These are phyloP conservation scores for Pandemis cinnamomeana DNA, from an alignment of 2,888 invertebrate species.

Conservation along the genomic window DNA sequence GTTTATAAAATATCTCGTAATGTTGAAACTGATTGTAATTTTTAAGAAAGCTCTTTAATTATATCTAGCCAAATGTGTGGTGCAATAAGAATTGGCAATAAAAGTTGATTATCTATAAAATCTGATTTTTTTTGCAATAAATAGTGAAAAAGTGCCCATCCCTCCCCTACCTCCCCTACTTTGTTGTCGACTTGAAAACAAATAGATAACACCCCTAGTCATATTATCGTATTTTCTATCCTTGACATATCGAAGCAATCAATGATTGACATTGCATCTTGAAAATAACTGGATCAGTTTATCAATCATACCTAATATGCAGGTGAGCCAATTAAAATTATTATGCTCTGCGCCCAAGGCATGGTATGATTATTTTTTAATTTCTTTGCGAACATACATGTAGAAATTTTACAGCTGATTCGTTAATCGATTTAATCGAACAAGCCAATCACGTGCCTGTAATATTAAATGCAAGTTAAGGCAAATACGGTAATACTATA, in stretches of 20 bases:
- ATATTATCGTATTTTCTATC: not conserved
- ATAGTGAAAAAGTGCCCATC: no score
- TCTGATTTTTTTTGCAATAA: no score
- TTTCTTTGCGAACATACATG: slow-evolving; percentile 12
- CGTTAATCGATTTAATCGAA: not conserved
- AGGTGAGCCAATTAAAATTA: slow-evolving; percentile 12
- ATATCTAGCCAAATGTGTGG: no score
- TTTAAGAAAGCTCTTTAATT: no score
- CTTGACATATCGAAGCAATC: slow-evolving; percentile 36
- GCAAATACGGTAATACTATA: no score
- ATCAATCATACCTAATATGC: slow-evolving; percentile 26
- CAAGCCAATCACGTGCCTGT: not conserved
- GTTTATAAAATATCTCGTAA: no score
- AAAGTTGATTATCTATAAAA: no score
- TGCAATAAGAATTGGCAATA: no score
- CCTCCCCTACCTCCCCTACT: no score
- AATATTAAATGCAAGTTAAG: not conserved
- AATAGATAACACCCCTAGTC: slow-evolving; percentile 29
- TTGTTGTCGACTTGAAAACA: not conserved
- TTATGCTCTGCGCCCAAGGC: slow-evolving; percentile 9
- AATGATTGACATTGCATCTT: slow-evolving; percentile 37
- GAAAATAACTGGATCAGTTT: slow-evolving; percentile 33
- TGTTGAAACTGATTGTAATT: no score
- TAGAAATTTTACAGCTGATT: slow-evolving; percentile 4
- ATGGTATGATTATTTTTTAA: slow-evolving; percentile 21